Percentiles rank a stretch among this genome's conserved stretches.
Conservation (phyloP, 2,113 vertebrate species). For the Syngnathoides biaculeatus region DNA sequence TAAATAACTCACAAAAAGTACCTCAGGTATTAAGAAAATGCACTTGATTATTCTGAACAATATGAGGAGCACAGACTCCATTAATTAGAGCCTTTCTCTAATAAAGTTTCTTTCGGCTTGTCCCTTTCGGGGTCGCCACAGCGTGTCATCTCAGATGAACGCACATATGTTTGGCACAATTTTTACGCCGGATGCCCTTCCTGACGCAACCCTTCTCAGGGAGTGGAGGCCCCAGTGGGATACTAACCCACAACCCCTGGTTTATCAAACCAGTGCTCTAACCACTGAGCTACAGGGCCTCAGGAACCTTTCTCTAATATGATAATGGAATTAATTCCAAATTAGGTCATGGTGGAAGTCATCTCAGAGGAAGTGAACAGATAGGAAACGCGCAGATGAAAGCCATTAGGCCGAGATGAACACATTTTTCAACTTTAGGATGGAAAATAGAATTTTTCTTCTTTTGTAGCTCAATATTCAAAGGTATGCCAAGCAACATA, state of each 20-base stretch:
- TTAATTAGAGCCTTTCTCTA: conserved; percentile 29
- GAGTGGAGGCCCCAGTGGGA: no score
- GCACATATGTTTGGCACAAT: no score
- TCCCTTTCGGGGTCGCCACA: no score
- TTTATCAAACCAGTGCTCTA: no score
- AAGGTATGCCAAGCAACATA: conserved; percentile 4
- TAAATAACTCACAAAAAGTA: conserved; percentile 35
- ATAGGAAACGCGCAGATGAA: neutral
- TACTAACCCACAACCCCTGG: no score
- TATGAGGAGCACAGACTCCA: conserved; percentile 25
- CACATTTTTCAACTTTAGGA: neutral
- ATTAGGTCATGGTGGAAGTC: conserved; percentile 9
- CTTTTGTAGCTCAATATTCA: neutral
- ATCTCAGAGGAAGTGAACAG: conserved; percentile 20
- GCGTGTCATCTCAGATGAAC: no score
- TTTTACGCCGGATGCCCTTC: no score
- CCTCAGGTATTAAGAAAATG: neutral
- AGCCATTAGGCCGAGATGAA: conserved; percentile 1
- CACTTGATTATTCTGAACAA: conserved; percentile 34
- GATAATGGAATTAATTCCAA: conserved; percentile 24
- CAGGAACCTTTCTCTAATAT: conserved; percentile 24
- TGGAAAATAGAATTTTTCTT: neutral
- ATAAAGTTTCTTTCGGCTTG: no score
- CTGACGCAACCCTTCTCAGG: no score
- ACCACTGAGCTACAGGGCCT: no score